These are phyloP conservation scores for Galeopsomyia nigrocyanea DNA, from an alignment of 2,888 invertebrate species.

Conservation along the genomic window DNA sequence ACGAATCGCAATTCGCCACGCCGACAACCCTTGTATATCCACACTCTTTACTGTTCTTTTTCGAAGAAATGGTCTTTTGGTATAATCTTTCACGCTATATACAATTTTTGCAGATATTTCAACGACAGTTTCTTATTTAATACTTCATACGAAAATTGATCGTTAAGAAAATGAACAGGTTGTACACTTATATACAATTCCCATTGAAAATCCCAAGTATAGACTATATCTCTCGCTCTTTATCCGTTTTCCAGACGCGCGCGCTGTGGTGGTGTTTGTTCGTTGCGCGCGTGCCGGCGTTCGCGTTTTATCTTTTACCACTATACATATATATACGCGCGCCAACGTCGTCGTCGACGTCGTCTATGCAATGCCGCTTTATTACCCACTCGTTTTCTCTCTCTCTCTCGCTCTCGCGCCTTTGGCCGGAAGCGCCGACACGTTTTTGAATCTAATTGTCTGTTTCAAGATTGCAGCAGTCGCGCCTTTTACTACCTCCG, in stretches of 20 bases:
- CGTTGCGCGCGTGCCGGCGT: background rate
- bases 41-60: too few species aligned
- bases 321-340: background rate
- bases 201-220: conserved; percentile 57
- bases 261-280: conserved; percentile 8
- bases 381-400: conserved; percentile 7
- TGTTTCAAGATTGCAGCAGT: background rate
- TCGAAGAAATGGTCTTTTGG: too few species aligned
- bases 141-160: too few species aligned
- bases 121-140: too few species aligned
- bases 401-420: background rate
- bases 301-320: conserved; percentile 21
- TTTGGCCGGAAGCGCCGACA: background rate
- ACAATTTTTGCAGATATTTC: too few species aligned
- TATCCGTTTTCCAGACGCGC: conserved; percentile 31
- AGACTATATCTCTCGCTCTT: background rate
- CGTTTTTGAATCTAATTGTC: conserved; percentile 25
- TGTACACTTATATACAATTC: conserved; percentile 51
- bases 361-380: background rate
- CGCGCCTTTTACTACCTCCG: too few species aligned
- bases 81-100: too few species aligned
- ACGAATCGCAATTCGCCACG: conserved; percentile 20
- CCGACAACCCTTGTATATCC: too few species aligned
- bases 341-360: background rate
- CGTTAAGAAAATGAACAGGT: too few species aligned